Conservation (phyloP, 2,113 vertebrate species). For the Halcyon malimbica region DNA sequence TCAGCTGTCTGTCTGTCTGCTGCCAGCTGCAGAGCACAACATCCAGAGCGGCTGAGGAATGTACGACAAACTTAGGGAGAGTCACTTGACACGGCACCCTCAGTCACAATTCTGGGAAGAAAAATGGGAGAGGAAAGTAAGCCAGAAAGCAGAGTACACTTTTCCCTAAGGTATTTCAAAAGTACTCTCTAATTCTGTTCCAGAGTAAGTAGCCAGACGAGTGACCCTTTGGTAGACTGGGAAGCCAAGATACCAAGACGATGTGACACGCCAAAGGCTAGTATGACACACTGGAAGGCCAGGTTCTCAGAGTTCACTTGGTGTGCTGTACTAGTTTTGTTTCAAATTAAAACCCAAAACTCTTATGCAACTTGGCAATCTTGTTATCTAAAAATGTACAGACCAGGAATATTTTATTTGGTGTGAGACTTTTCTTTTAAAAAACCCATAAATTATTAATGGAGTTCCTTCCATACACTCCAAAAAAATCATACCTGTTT, state of each 20-base stretch:
- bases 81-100: not conserved
- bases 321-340: not conserved
- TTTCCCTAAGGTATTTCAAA: not conserved
- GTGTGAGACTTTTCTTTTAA: not conserved
- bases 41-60: not conserved
- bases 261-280: not conserved
- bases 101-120: not conserved
- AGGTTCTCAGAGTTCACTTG: not conserved
- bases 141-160: not conserved
- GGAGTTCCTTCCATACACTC: not conserved
- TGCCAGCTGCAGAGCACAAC: not conserved
- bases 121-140: not conserved
- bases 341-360: not conserved
- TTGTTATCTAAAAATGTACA: not conserved
- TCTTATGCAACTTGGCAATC: not conserved
- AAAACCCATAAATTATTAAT: not conserved
- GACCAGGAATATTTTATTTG: not conserved
- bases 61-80: accelerated
- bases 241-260: not conserved
- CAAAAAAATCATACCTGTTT: not conserved
- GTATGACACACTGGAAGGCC: not conserved
- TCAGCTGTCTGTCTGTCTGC: not conserved
- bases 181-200: not conserved
- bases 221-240: not conserved
- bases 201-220: not conserved